Evolutionary conservation across 1,140 invertebrate species (phyloP), one percentile per base, ranked within the genome.

Genomic region (Copidosoma floridanum): DNA sequence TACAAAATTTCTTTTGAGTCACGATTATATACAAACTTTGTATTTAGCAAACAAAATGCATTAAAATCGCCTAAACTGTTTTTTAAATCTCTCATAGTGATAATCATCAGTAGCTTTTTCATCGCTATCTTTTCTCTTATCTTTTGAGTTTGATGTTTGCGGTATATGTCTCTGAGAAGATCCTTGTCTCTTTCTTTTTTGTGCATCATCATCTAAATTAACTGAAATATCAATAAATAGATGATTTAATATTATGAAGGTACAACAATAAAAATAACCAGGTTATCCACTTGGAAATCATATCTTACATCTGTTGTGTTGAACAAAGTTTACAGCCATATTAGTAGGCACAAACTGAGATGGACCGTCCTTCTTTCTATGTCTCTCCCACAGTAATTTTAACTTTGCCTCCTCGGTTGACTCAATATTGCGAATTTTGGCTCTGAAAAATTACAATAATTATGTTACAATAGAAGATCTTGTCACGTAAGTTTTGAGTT

Each of bases 351-450:
- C 95, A 86, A 98, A 97, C 63, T 94, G 91, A 0, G 94, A 97
- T 0, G 95, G 92, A n/a, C 89, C 89, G 80, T 95, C 92, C 70
- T 94, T 95, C 77, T 95, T 95, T 69, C 89, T 93, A 68, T 92
- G 87, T 57, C 89, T 86, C 66, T 97, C 94, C 80, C 88, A 89
- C 12, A 98, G 71, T 46, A 98, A 79, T 81, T 89, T 93, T 69
- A 95, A 87, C 79, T 98, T 98, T 1, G 96, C 95, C 73, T 97
- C 95, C 81, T 99, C 97, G 5, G 96, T 99, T 6, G 94, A 93
- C 85, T 98, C 95, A 69, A 99, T 99, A 75, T 98, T 99, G 70
- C 88, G 88, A 61, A 99, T 98, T 84, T 98, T 97, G 1, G 94
- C 95, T 71, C 88, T 89, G 56, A 35, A 79, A 78, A 47, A 58